A percentile compares a stretch with the other conserved stretches of the same genome.
Evolutionary conservation across 2,888 invertebrate genomes (phyloP).

Genomic region (Neoascia interrupta): DNA sequence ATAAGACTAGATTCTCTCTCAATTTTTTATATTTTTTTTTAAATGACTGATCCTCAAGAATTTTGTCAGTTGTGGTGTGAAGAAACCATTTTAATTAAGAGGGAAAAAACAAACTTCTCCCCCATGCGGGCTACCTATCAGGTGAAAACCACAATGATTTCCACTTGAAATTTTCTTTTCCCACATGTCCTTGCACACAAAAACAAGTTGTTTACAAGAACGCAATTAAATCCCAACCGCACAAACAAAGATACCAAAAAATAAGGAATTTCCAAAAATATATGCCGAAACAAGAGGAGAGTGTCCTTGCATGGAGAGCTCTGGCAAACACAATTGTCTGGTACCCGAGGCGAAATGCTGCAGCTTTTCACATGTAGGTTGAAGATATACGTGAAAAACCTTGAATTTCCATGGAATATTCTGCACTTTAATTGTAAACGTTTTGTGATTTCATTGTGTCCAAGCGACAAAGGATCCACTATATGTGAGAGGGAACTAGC

Average conservation of each 20-base stretch:
- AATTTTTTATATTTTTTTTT: no score
- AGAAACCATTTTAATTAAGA: no score
- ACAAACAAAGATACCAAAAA: constrained; percentile 12
- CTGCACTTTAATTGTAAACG: constrained; percentile 23
- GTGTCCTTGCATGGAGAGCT: constrained; percentile 12
- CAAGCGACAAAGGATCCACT: constrained; percentile 36
- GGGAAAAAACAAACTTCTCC: no score
- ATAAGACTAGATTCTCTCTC: no score
- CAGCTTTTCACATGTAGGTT: not conserved
- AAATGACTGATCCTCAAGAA: no score
- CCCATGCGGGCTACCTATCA: no score
- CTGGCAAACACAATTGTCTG: constrained; percentile 34
- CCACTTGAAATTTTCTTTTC: constrained; percentile 13
- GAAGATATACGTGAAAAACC: not conserved
- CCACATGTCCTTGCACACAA: constrained; percentile 31
- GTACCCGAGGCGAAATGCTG: constrained; percentile 39
- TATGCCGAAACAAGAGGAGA: constrained; percentile 1
- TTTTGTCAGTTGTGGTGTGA: no score
- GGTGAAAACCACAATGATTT: constrained; percentile 17
- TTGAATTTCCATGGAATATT: constrained; percentile 10
- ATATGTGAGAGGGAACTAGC: not conserved
- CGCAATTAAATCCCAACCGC: constrained; percentile 47
- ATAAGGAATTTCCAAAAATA: not conserved
- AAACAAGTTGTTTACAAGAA: constrained; percentile 52
- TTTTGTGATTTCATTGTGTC: constrained; percentile 48